Conservation (phyloP, 2,888 invertebrate species). For the Drosophila austrosaltans region DNA sequence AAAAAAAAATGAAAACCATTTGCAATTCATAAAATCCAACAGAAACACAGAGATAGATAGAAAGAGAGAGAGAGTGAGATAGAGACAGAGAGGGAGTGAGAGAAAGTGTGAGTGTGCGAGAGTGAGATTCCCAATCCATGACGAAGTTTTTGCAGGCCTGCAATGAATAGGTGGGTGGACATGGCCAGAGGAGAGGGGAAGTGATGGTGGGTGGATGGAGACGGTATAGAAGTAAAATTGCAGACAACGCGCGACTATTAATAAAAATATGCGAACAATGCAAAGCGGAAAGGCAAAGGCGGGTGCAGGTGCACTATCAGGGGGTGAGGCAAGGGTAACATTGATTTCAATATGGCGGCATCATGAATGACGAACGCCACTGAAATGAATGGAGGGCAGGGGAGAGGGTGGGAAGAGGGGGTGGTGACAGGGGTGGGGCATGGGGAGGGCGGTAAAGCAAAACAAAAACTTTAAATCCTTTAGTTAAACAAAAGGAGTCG, state of each 20-base stretch:
- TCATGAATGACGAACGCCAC: slow-evolving; percentile 59
- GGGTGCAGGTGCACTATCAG: not conserved
- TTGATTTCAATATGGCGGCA: slow-evolving; percentile 66
- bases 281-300: slow-evolving; percentile 42
- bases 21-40: slow-evolving; percentile 61
- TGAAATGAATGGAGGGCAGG: slow-evolving; percentile 53
- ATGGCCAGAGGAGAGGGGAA: not conserved
- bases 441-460: slow-evolving; percentile 40
- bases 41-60: slow-evolving; percentile 16
- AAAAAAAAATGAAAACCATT: slow-evolving; percentile 51
- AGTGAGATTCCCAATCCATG: slow-evolving; percentile 59
- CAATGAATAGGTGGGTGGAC: slow-evolving; percentile 44
- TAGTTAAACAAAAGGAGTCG: slow-evolving; percentile 68
- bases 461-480: slow-evolving; percentile 73
- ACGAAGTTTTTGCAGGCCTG: slow-evolving; percentile 49
- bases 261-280: slow-evolving; percentile 72
- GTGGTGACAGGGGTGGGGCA: too few relatives aligned
- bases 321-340: slow-evolving; percentile 46
- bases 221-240: slow-evolving; percentile 57
- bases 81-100: slow-evolving; percentile 16
- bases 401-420: not conserved
- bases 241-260: slow-evolving; percentile 71
- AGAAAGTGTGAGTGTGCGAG: slow-evolving; percentile 11
- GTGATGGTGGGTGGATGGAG: not conserved
- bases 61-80: not conserved